Base-by-base conservation (phyloP, 2,888 invertebrate species). In the Lypha dubia region DNA sequence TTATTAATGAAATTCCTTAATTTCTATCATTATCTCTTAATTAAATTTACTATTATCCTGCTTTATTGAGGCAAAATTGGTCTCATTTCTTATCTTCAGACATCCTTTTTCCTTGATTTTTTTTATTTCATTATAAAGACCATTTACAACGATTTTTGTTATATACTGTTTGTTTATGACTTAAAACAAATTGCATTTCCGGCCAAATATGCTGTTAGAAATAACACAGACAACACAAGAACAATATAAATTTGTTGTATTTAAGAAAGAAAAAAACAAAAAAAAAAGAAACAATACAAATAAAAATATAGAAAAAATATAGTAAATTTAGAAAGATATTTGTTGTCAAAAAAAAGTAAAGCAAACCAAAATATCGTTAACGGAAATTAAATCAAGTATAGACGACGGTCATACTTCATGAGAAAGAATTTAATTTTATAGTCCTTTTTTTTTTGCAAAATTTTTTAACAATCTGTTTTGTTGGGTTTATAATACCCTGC, bases 141-240 rank as follows among this genome's bases (percentile, higher is more conserved):
- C 22, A 58, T 38, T 70, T 56, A 49, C 41, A 11, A 60, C 20
- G 13, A 51, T 41, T n/a, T n/a, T n/a, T 74, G 56, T 46, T 60
- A 49, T 20, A 44, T 77, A 41, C 58, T 35, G 32, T 76, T 49
- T 67, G 13, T 65, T 60, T 68, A 67, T 63, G 49, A 32, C 56
- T 49, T 68, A 63, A 77, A 70, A 70, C 85, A 90, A 90, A 90
- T 90, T 90, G 90, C 90, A 90, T 90, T 90, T 90, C 88, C 90
- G 87, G 85, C 86, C 86, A 87, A 70, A 76, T 46, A 7, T 35
- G 63, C 53, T 41, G n/a, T 51, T 53, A 44, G 60, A 46, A 11
- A 15, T 38, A 62, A 80, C 71, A 58, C 71, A 58, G 58, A 63
- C 38, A 24, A 73, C 17, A 63, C 35, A 70, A 17, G 38, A 63